Conservation (phyloP, 2,113 vertebrate species). For the Monopterus albus region DNA sequence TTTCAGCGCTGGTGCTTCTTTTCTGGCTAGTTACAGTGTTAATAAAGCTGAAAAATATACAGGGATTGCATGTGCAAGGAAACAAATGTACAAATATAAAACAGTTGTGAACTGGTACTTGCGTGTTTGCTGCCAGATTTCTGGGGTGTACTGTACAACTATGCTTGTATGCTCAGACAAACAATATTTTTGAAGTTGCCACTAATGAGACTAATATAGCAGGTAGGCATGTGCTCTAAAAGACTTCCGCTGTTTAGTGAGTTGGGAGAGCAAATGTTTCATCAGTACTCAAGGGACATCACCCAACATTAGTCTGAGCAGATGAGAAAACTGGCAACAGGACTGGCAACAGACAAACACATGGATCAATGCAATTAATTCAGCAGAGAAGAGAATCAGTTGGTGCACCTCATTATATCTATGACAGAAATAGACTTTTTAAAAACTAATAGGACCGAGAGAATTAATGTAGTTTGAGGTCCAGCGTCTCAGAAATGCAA, state of each 20-base stretch:
- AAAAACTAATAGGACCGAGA: neutral
- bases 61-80: neutral
- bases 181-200: neutral
- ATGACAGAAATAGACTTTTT: too few relatives aligned
- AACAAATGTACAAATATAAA: neutral
- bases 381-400: slow-evolving; percentile 23
- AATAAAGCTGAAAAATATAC: slow-evolving; percentile 2
- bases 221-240: slow-evolving; percentile 2
- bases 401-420: neutral
- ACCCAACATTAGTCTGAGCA: slow-evolving; percentile 46
- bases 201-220: neutral
- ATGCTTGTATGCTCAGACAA: slow-evolving; percentile 18
- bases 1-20: neutral
- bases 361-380: slow-evolving; percentile 59
- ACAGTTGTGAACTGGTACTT: neutral
- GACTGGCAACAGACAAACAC: slow-evolving; percentile 30
- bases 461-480: neutral
- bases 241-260: slow-evolving; percentile 15
- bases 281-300: slow-evolving; percentile 34
- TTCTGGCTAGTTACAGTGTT: neutral
- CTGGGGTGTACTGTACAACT: slow-evolving; percentile 8
- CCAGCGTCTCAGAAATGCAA: neutral
- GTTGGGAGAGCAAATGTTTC: slow-evolving; percentile 53
- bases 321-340: slow-evolving; percentile 51
- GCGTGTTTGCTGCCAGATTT: slow-evolving; percentile 7